Base-by-base conservation (phyloP, 1,140 invertebrate genomes). In the Meloidogyne exigua region DNA sequence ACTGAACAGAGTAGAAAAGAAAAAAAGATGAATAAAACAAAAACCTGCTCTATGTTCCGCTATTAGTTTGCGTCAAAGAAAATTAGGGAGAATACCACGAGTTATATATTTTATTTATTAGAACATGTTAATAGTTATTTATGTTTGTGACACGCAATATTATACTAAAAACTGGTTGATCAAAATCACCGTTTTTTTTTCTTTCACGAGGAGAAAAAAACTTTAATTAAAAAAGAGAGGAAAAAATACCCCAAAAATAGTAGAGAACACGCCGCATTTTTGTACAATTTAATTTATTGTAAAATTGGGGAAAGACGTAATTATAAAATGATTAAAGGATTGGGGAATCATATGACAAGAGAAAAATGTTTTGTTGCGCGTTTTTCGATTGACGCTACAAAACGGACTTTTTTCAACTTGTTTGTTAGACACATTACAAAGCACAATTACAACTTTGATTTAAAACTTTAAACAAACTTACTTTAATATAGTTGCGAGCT, bases 401-500 rank as follows among this genome's bases (percentile, higher is more conserved):
- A 32, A 32, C 28, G 28, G 7, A 32, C n/a, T n/a, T n/a, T n/a
- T n/a, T n/a, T n/a, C n/a, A n/a, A n/a, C n/a, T n/a, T n/a, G n/a
- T n/a, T n/a, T n/a, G n/a, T n/a, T n/a, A n/a, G n/a, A n/a, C n/a
- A n/a, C n/a, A n/a, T 32, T 32, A 32, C 28, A 32, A 32, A 32
- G 28, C 28, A 7, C 2, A 32, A 32, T 3, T 32, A 32, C n/a
- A 32, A 32, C 7, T 32, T 32, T 32, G 7, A 49, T 18, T 18
- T 25, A 65, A 26, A 65, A 65, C 0, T 76, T 26, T 23, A 39
- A 81, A 21, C 23, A 36, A 21, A 75, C 83, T 84, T 74, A 86
- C 84, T 71, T 72, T 63, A 62, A 86, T 77, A 71, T 88, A 77
- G 71, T 86, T 88, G 9, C 86, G 71, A 39, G 86, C 86, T 64